Percentiles rank a stretch among this genome's conserved stretches.
Conservation (phyloP, 2,797 vertebrate genomes). For the Hapalemur alaotrensis region DNA sequence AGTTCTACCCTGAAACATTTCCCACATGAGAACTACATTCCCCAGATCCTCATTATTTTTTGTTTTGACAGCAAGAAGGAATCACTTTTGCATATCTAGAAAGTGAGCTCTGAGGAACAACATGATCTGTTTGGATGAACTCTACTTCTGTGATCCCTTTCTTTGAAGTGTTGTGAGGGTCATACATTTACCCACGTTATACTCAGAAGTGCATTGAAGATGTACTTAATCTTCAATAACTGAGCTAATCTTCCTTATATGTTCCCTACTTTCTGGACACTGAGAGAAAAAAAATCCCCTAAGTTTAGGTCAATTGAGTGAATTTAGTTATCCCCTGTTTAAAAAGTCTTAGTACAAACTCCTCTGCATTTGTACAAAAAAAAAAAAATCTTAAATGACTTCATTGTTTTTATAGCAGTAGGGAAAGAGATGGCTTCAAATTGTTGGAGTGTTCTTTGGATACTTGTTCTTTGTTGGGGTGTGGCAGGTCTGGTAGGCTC, state of each 20-base stretch:
- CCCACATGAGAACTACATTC: background rate
- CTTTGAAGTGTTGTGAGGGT: background rate
- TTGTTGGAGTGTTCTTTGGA: background rate
- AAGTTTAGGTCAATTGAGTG: background rate
- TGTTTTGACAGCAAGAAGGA: conserved; percentile 6
- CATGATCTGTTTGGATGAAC: background rate
- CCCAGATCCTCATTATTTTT: conserved; percentile 54
- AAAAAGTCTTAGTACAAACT: background rate
- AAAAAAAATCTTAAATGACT: background rate
- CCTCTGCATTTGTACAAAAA: too few species aligned
- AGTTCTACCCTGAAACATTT: conserved; percentile 36
- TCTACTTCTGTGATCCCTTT: background rate
- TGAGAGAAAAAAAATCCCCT: background rate
- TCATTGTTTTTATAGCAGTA: background rate
- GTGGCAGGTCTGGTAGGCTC: background rate
- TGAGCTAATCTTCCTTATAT: background rate
- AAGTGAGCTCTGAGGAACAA: background rate
- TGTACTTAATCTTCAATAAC: background rate
- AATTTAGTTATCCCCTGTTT: background rate
- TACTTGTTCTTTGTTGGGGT: background rate
- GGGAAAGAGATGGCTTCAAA: background rate
- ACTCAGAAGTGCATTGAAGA: background rate
- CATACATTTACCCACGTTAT: background rate
- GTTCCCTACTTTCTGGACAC: background rate
- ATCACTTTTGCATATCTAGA: background rate